These are phyloP conservation scores for Bugulina stolonifera DNA, from an alignment of 2,888 invertebrate species.

Conservation along the genomic window DNA sequence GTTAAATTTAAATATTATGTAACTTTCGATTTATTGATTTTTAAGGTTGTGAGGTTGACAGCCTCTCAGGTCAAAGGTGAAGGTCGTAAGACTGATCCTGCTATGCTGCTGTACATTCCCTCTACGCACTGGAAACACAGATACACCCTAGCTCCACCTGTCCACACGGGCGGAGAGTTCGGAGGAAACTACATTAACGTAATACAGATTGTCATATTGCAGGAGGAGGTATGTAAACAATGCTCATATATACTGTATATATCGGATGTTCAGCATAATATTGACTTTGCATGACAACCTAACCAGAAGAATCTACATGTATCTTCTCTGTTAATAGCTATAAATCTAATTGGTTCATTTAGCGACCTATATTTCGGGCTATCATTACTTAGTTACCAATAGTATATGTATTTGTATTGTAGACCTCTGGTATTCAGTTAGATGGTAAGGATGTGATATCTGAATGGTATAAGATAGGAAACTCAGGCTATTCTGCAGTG, in stretches of 20 bases:
- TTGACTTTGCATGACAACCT: no score
- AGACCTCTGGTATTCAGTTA: neutral
- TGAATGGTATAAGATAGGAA: neutral
- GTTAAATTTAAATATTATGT: no score
- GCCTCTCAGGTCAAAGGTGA: neutral
- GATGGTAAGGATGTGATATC: neutral
- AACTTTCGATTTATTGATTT: neutral
- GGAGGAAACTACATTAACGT: slow-evolving; percentile 5
- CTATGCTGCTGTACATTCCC: neutral
- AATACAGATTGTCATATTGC: neutral
- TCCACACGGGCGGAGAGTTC: neutral
- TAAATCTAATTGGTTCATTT: no score
- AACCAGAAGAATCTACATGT: no score
- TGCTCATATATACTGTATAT: no score
- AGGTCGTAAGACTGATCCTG: neutral
- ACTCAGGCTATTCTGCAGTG: neutral
- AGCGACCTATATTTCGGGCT: no score
- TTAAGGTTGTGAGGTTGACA: neutral
- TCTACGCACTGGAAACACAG: neutral
- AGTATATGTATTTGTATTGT: no score
- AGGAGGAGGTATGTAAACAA: neutral
- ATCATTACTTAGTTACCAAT: no score
- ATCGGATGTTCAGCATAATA: no score
- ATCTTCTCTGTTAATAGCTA: no score
- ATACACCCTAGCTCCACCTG: slow-evolving; percentile 7